Conservation (phyloP, 2,888 invertebrate genomes). For the Morpho deidamia region DNA sequence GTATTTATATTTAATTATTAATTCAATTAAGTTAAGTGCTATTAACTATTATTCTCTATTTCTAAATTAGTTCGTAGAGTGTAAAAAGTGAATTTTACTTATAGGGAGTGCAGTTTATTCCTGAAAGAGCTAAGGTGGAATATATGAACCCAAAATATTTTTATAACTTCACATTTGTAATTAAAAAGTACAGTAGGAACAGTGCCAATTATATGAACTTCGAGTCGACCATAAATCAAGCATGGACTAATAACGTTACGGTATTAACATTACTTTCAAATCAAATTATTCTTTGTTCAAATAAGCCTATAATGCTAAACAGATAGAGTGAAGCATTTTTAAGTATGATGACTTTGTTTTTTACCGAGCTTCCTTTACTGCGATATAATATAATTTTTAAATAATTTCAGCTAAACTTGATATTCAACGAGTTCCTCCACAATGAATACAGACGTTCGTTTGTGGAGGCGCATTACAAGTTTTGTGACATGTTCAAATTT, state of each 20-base stretch:
- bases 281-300: no score
- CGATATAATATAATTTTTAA: neutral
- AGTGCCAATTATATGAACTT: conserved; percentile 33
- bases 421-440: conserved; percentile 23
- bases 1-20: no score
- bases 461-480: conserved; percentile 22
- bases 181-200: conserved; percentile 30
- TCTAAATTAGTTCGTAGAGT: no score
- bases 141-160: conserved; percentile 30
- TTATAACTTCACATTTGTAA: conserved; percentile 5
- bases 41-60: no score
- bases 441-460: conserved; percentile 22
- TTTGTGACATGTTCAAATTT: conserved; percentile 33
- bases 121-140: conserved; percentile 25
- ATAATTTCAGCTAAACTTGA: conserved; percentile 28
- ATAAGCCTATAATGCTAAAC: no score
- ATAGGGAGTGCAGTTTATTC: conserved; percentile 29
- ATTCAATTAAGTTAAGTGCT: no score
- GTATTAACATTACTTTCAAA: conserved; percentile 1
- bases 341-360: no score
- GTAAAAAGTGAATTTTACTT: neutral
- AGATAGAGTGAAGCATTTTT: no score
- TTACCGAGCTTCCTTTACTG: no score
- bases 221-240: conserved; percentile 9
- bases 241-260: conserved; percentile 36